Conservation (phyloP, 1,140 invertebrate genomes). For the Macrotrachela quadricornifera region DNA sequence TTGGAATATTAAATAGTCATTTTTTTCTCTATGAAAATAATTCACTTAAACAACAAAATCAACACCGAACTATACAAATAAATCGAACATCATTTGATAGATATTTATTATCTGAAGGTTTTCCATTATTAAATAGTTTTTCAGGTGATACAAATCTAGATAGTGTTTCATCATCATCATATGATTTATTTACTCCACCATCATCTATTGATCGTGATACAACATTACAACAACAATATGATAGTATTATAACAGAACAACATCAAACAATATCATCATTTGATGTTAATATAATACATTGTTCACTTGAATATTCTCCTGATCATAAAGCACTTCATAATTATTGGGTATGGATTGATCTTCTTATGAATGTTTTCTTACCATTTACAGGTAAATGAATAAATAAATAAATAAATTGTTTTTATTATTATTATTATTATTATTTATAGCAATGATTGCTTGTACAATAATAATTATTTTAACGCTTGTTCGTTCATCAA, state of each 20-base stretch:
- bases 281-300: constrained; percentile 4
- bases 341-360: not conserved
- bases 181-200: no score
- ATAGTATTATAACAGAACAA: no score
- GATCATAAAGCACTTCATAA: not conserved
- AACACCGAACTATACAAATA: no score
- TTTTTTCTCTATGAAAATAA: constrained; percentile 6
- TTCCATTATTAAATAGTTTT: no score
- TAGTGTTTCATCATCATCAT: no score
- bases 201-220: not conserved
- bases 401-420: no score
- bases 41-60: no score
- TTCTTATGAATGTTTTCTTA: constrained; percentile 3
- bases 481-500: not conserved
- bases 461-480: no score
- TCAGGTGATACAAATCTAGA: not conserved
- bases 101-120: no score
- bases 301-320: not conserved
- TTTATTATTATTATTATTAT: no score
- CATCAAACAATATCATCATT: no score
- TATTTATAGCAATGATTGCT: no score
- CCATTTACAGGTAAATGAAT: not conserved
- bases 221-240: not conserved
- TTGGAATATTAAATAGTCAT: constrained; percentile 4
- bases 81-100: not conserved